Conservation (phyloP, 2,113 vertebrate genomes). For the Ancistrus triradiatus region DNA sequence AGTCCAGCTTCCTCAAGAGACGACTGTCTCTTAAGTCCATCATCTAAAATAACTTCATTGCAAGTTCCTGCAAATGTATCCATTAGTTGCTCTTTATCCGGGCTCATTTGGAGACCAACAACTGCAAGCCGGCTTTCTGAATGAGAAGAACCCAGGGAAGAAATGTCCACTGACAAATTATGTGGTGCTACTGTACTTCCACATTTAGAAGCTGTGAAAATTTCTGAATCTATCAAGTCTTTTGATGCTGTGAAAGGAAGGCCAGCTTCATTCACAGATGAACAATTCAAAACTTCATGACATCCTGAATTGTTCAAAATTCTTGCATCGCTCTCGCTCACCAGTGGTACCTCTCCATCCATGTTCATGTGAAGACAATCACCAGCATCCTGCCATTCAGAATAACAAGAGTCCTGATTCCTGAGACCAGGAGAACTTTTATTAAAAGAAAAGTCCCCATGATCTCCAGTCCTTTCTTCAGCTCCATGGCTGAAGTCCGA, state of each 20-base stretch:
- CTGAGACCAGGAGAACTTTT: neutral
- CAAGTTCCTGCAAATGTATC: too few relatives aligned
- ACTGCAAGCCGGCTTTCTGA: neutral
- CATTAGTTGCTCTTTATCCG: neutral
- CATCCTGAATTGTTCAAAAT: neutral
- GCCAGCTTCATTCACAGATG: slow-evolving; percentile 24
- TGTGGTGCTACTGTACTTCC: too few relatives aligned
- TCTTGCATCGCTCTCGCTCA: neutral
- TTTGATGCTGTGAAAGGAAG: slow-evolving; percentile 18
- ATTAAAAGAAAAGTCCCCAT: neutral
- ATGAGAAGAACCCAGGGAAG: neutral
- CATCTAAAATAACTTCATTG: neutral
- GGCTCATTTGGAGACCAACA: neutral
- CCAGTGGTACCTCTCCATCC: neutral
- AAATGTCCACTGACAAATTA: neutral
- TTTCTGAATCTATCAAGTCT: neutral
- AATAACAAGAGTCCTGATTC: neutral
- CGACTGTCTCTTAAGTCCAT: neutral
- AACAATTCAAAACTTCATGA: neutral
- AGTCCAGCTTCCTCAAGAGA: neutral
- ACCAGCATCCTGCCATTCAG: neutral
- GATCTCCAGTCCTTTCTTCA: slow-evolving; percentile 52
- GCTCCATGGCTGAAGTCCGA: slow-evolving; percentile 66
- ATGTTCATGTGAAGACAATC: neutral
- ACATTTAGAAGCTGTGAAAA: neutral